A percentile compares a stretch with the other conserved stretches of the same genome.
phyloP scores from a whole-genome alignment of 2,797 vertebrate species.

The Picus viridis region DNA sequence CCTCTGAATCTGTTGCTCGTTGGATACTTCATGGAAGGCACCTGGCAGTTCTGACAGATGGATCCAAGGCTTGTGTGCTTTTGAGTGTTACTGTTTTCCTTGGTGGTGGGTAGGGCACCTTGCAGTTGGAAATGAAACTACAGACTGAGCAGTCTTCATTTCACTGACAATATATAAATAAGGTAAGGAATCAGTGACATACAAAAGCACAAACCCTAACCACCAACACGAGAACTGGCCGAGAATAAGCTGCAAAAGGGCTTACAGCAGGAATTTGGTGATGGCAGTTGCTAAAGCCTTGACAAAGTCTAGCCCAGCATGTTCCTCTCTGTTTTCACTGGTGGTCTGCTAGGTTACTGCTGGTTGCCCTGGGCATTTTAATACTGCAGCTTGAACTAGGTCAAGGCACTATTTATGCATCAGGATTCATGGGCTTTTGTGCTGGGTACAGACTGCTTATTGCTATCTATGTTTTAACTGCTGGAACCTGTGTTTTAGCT shows the following conservation, averaged over 20 bases:
- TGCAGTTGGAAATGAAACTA: neutral
- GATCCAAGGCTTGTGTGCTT: neutral
- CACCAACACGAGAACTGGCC: fast-evolving
- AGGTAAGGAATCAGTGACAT: neutral
- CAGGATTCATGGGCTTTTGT: neutral
- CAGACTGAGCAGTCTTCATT: neutral
- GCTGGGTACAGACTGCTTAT: neutral
- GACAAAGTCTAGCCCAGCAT: neutral
- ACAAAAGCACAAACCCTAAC: neutral
- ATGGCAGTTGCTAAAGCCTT: neutral
- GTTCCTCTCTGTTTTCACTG: neutral
- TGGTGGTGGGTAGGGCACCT: neutral
- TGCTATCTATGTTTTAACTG: neutral
- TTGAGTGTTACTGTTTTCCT: neutral
- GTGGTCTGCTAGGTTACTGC: neutral
- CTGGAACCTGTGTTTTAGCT: neutral
- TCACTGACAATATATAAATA: neutral
- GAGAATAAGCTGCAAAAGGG: neutral
- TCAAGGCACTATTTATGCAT: neutral
- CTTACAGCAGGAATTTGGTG: neutral
- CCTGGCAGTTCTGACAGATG: neutral
- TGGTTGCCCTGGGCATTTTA: neutral
- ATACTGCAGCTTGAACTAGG: neutral
- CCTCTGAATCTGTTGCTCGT: neutral
- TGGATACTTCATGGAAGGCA: neutral